Base-by-base conservation (phyloP, 2,888 invertebrate genomes). In the Eilema depressum region DNA sequence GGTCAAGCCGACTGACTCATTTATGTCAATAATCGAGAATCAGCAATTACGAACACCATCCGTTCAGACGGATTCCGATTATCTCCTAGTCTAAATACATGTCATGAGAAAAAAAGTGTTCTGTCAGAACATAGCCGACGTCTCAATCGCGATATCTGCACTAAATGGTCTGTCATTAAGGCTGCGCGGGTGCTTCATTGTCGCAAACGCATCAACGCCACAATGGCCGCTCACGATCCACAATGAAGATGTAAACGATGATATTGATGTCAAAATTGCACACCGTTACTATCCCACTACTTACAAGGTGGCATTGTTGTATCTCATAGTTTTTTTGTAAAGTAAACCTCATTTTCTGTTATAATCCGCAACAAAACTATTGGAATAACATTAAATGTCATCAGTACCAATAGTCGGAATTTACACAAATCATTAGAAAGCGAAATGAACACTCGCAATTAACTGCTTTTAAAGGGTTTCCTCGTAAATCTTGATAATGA, bases 401-500 rank as follows among this genome's bases (percentile, higher is more conserved):
- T 66, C 65, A 53, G 65, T 67, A 37, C 71, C 66, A 75, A 80
- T 75, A 70, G 75, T 72, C 75, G 80, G 77, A 79, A 83, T 85
- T 84, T 77, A 84, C 85, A 84, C 83, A 89, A 90, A 89, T 86
- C 86, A 84, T 88, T 89, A 88, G 91, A 91, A 90, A 91, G 89
- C 81, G 83, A 90, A 91, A 90, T 90, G 87, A 87, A 85, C 87
- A 82, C 83, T 86, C 73, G 89, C 89, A 93, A 94, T 94, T 93
- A 93, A 91, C 89, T 83, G 87, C 88, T 88, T 90, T 90, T 89
- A 91, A 92, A 92, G 92, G 93, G 92, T 91, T 92, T 91, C 89
- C 91, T 91, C 89, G 91, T 91, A 91, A 92, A 93, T 93, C 93
- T 92, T 89, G 91, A 93, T 93, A 93, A 92, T 92, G 91, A 89